A percentile compares a stretch with the other conserved stretches of the same genome.
Conservation (phyloP, 2,888 invertebrate genomes). For the Erynnis tages region DNA sequence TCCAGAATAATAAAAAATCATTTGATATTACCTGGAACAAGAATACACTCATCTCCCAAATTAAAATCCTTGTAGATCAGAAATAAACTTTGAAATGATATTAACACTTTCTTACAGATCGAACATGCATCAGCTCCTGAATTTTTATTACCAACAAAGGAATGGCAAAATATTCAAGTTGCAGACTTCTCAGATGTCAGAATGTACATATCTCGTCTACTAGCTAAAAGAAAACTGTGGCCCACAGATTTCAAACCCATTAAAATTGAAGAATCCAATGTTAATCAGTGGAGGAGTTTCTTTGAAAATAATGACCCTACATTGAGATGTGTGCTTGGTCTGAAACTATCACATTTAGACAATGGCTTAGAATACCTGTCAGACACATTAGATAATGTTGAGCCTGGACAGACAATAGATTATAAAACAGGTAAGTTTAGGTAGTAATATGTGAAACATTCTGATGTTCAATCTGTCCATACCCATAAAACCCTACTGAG, state of each 20-base stretch:
- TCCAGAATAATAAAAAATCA: no score
- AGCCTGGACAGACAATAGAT: constrained; percentile 58
- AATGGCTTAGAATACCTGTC: constrained; percentile 54
- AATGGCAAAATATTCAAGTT: constrained; percentile 87
- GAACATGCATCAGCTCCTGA: constrained; percentile 50
- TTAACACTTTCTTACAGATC: constrained; percentile 40
- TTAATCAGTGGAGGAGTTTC: constrained; percentile 50
- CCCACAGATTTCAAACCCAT: constrained; percentile 42
- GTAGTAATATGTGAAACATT: no score
- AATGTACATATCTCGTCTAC: constrained; percentile 69
- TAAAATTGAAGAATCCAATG: constrained; percentile 40
- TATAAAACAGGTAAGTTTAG: constrained; percentile 56
- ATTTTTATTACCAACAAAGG: constrained; percentile 66
- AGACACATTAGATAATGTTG: constrained; percentile 46
- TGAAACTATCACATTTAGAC: constrained; percentile 50
- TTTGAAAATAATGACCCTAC: constrained; percentile 57
- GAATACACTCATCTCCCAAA: no score
- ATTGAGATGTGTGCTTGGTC: constrained; percentile 57
- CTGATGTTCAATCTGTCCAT: no score
- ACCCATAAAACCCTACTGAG: no score
- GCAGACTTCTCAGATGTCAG: constrained; percentile 85
- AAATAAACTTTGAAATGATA: neutral
- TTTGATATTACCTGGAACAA: no score
- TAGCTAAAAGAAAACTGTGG: constrained; percentile 45
- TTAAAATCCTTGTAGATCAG: no score